These are phyloP conservation scores for Tychaedon coryphoeus DNA, from an alignment of 2,113 vertebrate species.

Conservation along the genomic window DNA sequence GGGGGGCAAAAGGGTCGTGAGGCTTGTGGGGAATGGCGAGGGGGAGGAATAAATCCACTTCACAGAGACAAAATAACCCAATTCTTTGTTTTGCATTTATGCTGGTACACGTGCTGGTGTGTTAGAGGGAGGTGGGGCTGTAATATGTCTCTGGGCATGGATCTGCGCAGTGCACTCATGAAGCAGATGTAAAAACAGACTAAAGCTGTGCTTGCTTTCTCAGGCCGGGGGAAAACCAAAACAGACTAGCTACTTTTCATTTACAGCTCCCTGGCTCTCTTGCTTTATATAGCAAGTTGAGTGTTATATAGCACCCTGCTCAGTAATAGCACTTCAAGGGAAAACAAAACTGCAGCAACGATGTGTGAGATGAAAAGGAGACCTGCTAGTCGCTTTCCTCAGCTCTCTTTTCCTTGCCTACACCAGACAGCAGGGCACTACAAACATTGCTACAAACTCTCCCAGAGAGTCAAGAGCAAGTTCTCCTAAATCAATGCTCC, in stretches of 20 bases:
- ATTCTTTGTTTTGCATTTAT: constrained; percentile 54
- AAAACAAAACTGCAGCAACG: constrained; percentile 9
- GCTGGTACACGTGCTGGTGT: background rate
- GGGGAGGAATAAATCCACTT: constrained; percentile 9
- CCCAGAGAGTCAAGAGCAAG: background rate
- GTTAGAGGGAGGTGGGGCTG: background rate
- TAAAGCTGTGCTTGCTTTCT: background rate
- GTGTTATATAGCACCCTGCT: background rate
- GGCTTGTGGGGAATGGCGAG: background rate
- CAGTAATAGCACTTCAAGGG: background rate
- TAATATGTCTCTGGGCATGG: background rate
- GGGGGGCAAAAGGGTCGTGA: background rate
- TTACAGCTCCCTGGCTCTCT: background rate
- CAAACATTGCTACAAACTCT: background rate
- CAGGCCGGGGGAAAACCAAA: background rate
- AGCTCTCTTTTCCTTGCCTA: background rate
- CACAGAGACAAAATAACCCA: constrained; percentile 8
- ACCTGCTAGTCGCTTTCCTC: background rate
- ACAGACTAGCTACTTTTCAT: background rate
- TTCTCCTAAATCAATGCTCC: background rate
- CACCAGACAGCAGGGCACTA: background rate
- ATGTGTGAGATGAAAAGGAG: background rate
- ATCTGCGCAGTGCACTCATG: background rate
- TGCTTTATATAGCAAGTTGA: background rate
- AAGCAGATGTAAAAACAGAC: constrained; percentile 14